Percentiles rank a stretch among this genome's conserved stretches.
Evolutionary conservation across 2,888 invertebrate genomes (phyloP).

Genomic region (Hydrotaea cyrtoneurina): DNA sequence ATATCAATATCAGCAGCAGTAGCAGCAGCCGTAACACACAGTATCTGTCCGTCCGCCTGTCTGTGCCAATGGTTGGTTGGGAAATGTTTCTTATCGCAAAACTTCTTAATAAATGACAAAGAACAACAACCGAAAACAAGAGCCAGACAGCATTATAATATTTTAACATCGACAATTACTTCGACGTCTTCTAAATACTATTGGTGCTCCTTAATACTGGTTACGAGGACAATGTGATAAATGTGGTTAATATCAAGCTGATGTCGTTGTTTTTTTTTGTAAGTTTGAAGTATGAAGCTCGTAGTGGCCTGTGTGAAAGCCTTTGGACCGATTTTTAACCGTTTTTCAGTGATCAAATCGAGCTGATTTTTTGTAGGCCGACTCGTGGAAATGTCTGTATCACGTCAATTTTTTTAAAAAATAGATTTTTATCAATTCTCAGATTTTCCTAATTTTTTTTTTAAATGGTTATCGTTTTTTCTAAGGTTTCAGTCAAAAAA

Average conservation of each 20-base stretch:
- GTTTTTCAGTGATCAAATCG: too few relatives aligned
- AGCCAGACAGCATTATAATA: slow-evolving; percentile 17
- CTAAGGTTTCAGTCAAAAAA: too few relatives aligned
- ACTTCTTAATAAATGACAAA: slow-evolving; percentile 39
- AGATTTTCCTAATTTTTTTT: too few relatives aligned
- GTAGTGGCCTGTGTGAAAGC: too few relatives aligned
- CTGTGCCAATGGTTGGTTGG: not conserved
- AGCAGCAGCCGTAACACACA: not conserved
- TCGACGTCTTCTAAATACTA: not conserved
- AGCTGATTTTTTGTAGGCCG: too few relatives aligned
- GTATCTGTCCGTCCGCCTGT: not conserved
- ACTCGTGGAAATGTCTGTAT: too few relatives aligned
- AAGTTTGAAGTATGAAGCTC: too few relatives aligned
- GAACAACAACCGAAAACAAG: not conserved
- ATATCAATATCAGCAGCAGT: slow-evolving; percentile 20
- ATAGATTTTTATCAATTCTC: too few relatives aligned
- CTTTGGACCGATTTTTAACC: too few relatives aligned
- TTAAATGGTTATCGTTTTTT: too few relatives aligned
- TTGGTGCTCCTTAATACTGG: not conserved
- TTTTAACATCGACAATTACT: slow-evolving; percentile 23
- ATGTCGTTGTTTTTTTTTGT: too few relatives aligned
- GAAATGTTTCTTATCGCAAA: slow-evolving; percentile 27
- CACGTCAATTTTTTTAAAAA: too few relatives aligned
- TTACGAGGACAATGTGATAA: not conserved
- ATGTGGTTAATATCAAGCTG: not conserved